Evolutionary conservation across 1,140 invertebrate species (phyloP).

Genomic region (Penaeus japonicus): DNA sequence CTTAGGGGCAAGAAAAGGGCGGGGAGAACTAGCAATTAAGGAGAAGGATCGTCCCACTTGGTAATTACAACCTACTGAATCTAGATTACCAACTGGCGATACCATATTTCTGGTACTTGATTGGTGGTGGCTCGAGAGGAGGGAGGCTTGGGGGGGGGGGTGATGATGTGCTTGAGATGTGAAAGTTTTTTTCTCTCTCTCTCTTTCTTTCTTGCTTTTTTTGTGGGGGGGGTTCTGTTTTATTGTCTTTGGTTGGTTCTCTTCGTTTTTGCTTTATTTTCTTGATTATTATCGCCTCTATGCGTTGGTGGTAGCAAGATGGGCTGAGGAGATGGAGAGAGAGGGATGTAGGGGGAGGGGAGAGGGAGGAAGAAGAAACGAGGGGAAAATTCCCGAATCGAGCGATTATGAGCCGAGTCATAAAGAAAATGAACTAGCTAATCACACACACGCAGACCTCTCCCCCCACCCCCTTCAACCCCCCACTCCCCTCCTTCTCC

Average conservation of each 20-base stretch:
- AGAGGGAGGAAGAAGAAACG: not conserved
- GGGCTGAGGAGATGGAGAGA: not conserved
- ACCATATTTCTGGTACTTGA: constrained; percentile 6
- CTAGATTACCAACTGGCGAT: constrained; percentile 40
- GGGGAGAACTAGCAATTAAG: not conserved
- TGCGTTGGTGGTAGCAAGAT: too few relatives aligned
- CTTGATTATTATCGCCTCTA: too few relatives aligned
- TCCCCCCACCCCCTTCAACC: not conserved
- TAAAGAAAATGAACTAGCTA: constrained; percentile 33
- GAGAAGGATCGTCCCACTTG: constrained; percentile 16
- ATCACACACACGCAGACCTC: constrained; percentile 15
- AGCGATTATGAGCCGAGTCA: not conserved
- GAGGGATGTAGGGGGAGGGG: not conserved
- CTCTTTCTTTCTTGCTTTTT: too few relatives aligned
- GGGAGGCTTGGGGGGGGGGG: not conserved
- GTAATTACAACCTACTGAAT: constrained; percentile 39
- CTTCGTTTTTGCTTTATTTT: too few relatives aligned
- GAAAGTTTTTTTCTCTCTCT: too few relatives aligned
- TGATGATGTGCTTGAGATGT: too few relatives aligned
- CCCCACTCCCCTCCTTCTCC: not conserved
- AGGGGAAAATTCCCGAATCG: not conserved
- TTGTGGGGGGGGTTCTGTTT: too few relatives aligned
- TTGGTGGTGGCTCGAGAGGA: not conserved
- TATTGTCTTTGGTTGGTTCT: too few relatives aligned
- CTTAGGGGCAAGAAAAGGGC: not conserved